These are phyloP conservation scores for Hemistola chrysoprasaria DNA, from an alignment of 2,888 invertebrate genomes.

Conservation along the genomic window DNA sequence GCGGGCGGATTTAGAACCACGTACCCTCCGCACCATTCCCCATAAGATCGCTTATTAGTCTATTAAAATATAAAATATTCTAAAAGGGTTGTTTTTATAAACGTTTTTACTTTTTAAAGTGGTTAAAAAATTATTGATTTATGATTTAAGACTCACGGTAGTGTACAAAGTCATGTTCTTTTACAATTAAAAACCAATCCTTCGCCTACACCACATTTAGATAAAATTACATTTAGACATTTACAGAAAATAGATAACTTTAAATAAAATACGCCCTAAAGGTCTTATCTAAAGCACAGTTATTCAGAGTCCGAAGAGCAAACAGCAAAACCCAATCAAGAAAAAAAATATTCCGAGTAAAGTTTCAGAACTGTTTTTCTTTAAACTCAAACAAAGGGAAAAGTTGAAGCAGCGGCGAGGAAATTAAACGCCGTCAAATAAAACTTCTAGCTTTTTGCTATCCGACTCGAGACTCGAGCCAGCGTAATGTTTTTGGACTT, in stretches of 20 bases:
- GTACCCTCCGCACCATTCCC: too few species aligned
- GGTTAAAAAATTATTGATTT: too few species aligned
- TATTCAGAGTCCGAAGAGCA: conserved; percentile 27
- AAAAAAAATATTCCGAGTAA: conserved; percentile 38
- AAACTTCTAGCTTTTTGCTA: conserved; percentile 39
- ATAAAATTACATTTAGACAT: too few species aligned
- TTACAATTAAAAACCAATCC: too few species aligned
- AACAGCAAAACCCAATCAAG: conserved; percentile 48
- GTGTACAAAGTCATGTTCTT: too few species aligned
- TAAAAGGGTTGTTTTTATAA: too few species aligned
- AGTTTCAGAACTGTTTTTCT: conserved; percentile 59
- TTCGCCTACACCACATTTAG: too few species aligned
- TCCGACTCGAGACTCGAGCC: conserved; percentile 11
- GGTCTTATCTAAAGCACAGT: conserved; percentile 24
- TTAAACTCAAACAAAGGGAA: conserved; percentile 55
- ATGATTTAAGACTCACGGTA: too few species aligned
- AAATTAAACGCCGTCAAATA: conserved; percentile 55
- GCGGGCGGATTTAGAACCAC: too few species aligned
- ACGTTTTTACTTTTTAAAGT: too few species aligned
- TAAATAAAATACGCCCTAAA: conserved; percentile 11
- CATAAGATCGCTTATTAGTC: too few species aligned
- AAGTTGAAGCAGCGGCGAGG: conserved; percentile 37
- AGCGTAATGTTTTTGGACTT: conserved; percentile 12
- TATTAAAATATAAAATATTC: too few species aligned
- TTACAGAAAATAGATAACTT: conserved; percentile 3